Percentiles rank a stretch among this genome's conserved stretches.
Conservation (phyloP, 37 sponge, comb jelly and placozoan species). For the Oscarella lobularis region DNA sequence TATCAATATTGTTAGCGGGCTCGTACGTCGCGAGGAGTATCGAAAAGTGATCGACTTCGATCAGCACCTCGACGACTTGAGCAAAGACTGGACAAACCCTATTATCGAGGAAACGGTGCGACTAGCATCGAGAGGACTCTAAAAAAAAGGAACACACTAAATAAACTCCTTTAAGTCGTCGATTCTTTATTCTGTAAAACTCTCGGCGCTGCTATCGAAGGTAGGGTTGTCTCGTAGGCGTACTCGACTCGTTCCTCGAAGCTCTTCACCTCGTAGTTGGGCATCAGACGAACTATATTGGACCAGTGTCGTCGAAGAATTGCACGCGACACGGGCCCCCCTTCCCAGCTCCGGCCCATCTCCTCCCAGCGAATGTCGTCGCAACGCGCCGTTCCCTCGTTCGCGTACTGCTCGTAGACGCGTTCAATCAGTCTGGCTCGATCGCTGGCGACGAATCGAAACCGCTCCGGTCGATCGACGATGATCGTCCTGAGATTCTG, state of each 20-base stretch:
- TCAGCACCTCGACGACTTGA: neutral
- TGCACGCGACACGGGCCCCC: neutral
- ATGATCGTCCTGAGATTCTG: neutral
- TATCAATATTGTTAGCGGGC: neutral
- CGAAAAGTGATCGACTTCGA: conserved; percentile 46
- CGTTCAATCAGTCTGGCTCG: neutral
- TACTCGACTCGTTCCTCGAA: neutral
- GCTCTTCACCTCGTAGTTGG: neutral
- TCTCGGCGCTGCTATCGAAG: too few species aligned
- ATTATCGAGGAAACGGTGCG: conserved; percentile 27
- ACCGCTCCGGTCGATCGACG: neutral
- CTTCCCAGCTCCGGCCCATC: neutral
- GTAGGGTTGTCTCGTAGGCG: neutral
- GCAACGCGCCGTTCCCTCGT: neutral
- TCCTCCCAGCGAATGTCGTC: neutral
- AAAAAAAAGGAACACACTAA: too few species aligned
- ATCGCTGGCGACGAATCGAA: too few species aligned
- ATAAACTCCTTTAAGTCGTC: too few species aligned
- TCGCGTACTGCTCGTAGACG: too few species aligned
- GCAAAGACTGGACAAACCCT: conserved; percentile 65
- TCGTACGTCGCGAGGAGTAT: neutral
- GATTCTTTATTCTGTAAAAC: too few species aligned
- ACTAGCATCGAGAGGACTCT: too few species aligned
- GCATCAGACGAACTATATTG: neutral
- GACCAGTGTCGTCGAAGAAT: neutral